A percentile compares a stretch with the other conserved stretches of the same genome.
Evolutionary conservation across 2,888 invertebrate species (phyloP).

Genomic region (Clitarchus hookeri): DNA sequence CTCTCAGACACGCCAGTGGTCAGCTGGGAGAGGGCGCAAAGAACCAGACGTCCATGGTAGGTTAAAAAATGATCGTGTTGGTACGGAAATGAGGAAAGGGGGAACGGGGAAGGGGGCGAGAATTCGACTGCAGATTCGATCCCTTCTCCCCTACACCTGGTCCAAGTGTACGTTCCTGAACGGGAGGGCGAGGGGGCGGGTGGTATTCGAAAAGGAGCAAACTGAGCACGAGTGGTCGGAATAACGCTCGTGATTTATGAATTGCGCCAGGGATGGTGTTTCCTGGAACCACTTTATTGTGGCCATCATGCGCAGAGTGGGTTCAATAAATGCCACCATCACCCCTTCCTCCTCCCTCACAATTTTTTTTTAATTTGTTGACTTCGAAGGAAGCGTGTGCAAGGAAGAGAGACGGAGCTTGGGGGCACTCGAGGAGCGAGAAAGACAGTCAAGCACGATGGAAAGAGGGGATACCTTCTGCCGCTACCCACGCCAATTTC

Average conservation of each 20-base stretch:
- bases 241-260: constrained; percentile 7
- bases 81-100: too few relatives aligned
- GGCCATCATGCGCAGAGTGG: neutral
- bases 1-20: too few relatives aligned
- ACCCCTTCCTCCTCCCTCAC: neutral
- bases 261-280: neutral
- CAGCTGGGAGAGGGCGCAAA: too few relatives aligned
- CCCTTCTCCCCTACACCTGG: neutral
- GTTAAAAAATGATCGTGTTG: too few relatives aligned
- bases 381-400: neutral
- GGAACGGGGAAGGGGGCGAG: neutral
- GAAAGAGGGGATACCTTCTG: neutral
- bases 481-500: neutral
- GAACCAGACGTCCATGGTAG: too few relatives aligned
- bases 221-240: neutral
- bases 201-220: neutral
- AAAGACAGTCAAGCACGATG: neutral
- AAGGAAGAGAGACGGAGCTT: neutral
- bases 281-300: neutral
- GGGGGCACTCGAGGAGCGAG: neutral
- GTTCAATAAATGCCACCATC: neutral
- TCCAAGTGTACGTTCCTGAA: neutral
- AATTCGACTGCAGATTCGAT: neutral
- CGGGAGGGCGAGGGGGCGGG: neutral
- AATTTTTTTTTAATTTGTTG: neutral